Base-by-base conservation (phyloP, 2,797 vertebrate genomes). In the Ctenopoma kingsleyae region DNA sequence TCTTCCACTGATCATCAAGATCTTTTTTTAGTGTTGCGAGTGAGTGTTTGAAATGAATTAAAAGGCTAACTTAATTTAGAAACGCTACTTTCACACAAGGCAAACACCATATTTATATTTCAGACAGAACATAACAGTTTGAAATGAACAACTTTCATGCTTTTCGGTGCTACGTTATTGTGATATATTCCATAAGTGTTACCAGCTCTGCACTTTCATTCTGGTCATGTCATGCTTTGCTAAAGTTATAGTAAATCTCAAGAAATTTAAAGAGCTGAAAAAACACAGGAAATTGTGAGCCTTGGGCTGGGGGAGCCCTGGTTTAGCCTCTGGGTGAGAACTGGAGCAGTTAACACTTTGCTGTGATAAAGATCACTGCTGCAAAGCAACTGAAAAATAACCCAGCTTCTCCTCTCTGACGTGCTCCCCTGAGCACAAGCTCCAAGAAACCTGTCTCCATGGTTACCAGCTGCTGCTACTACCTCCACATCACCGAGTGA, bases 401-500 rank as follows among this genome's bases (percentile, higher is more conserved):
- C 41, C 66, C 54, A 8, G 47, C 76, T 69, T 81, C 64, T 25
- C 63, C 23, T 64, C 50, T 78, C 66, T 56, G 52, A 57, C 9
- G 59, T 74, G 64, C 22, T 78, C 67, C 67, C 62, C 32, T 43
- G 75, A 76, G 72, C 59, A 56, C 17, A 12, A 63, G 10, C 66
- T 65, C 48, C 53, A 66, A 84, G 65, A 81, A 80, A 69, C 71
- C 74, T 53, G 91, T 93, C 88, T 87, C 90, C 89, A 92, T 93
- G 87, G 90, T 85, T 86, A 92, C 89, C 64, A 54, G 71, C 69
- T 25, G 75, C 69, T 67, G 54, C 71, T 80, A 67, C 83, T 55
- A 85, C 81, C 80, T 84, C 2, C 80, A 69, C 78, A 81, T 66
- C 32, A 64, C 44, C 50, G 54, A 85, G 58, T 74, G 75, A 79